Evolutionary conservation across 2,113 vertebrate genomes (phyloP).

Genomic region (Psilopsiagon aymara): DNA sequence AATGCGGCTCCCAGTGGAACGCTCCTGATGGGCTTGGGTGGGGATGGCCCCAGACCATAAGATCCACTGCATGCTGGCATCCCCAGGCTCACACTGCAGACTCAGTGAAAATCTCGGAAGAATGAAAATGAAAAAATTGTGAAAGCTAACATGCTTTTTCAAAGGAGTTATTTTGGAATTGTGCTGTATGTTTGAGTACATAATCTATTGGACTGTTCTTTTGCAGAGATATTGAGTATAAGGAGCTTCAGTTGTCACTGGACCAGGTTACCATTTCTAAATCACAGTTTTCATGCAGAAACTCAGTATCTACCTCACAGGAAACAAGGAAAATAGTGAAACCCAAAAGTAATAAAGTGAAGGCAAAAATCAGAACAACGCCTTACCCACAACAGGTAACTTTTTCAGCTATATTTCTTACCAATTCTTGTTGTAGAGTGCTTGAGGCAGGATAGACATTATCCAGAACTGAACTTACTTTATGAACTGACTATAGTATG

Average conservation of each 20-base stretch:
- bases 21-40: accelerated
- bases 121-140: neutral
- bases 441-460: neutral
- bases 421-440: neutral
- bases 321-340: constrained; percentile 86
- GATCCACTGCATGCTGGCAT: neutral
- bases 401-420: neutral
- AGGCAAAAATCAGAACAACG: constrained; percentile 82
- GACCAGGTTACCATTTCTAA: constrained; percentile 84
- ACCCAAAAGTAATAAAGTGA: constrained; percentile 83
- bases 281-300: constrained; percentile 81
- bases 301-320: constrained; percentile 80
- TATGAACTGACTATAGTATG: neutral
- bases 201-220: neutral
- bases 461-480: neutral
- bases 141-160: neutral
- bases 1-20: neutral
- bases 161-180: neutral
- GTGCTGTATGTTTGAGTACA: neutral
- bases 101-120: neutral
- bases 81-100: neutral
- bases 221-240: constrained; percentile 89
- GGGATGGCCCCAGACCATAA: neutral
- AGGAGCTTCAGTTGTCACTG: constrained; percentile 89
- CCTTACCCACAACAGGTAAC: constrained; percentile 89